Conservation (phyloP, 2,888 invertebrate genomes). For the Drosophila demipolita region DNA sequence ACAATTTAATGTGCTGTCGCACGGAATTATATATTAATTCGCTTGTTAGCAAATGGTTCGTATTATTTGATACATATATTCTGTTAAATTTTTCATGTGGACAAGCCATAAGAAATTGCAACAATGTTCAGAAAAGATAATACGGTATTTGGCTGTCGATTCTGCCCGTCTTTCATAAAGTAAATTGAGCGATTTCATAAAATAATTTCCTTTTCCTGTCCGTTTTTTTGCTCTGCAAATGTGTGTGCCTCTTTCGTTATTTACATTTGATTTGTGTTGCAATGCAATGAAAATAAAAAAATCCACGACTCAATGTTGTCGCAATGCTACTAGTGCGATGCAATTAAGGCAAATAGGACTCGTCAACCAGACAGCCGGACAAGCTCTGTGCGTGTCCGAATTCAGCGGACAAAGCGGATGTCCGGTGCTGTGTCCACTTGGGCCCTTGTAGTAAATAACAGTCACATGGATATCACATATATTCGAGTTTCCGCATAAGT, state of each 20-base stretch:
- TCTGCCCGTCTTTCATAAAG: constrained; percentile 39
- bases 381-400: constrained; percentile 41
- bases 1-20: not conserved
- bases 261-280: constrained; percentile 53
- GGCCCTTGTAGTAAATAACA: constrained; percentile 21
- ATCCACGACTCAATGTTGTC: constrained; percentile 33
- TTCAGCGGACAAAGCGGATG: constrained; percentile 34
- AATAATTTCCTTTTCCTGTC: constrained; percentile 75
- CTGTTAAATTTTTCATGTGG: not conserved
- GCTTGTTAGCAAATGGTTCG: not conserved
- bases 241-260: constrained; percentile 26
- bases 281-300: constrained; percentile 9
- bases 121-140: not conserved
- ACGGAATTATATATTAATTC: not conserved
- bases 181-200: constrained; percentile 77
- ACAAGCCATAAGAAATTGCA: not conserved
- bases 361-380: constrained; percentile 6
- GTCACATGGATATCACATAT: constrained; percentile 24
- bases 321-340: constrained; percentile 51
- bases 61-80: not conserved
- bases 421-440: constrained; percentile 47
- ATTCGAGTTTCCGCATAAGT: constrained; percentile 17
- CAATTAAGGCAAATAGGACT: constrained; percentile 50
- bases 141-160: constrained; percentile 15
- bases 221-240: constrained; percentile 11